Evolutionary conservation across 2,888 invertebrate species (phyloP), one percentile per base, ranked within the genome.

Genomic region (Leucania comma): DNA sequence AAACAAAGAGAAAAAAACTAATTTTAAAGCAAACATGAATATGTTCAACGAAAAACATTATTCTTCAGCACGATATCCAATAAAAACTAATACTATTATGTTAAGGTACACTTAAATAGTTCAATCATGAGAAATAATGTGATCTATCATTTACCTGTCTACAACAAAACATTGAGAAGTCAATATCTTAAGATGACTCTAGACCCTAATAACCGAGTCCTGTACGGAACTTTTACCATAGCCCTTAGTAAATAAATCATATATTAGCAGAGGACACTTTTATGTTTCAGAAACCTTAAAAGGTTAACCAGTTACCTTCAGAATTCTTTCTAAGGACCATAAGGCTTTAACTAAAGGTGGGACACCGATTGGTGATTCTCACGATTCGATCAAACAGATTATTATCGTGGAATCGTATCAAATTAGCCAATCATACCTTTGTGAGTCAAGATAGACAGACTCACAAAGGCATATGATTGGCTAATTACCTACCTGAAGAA

Each of bases 231-330:
- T 46, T 20, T 51, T 35, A 38, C 70, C 54, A 24, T 29, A 12
- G 32, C 14, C 51, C n/a, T 14, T 3, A 24, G 22, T 72, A 56
- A 48, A 42, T 73, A 72, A 56, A 62, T 73, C 56, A 72, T 63
- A 71, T 29, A 59, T 35, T 32, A 50, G 38, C 12, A 63, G 35
- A 22, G 20, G n/a, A 56, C 48, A 24, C n/a, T 56, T 42, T 56
- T 71, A 48, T 56, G 54, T 62, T 32, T 56, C 22, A 63, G 74
- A 63, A 42, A 24, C 50, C 20, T 63, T 74, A 59, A 35, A 51
- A 58, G 51, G 71, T 63, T 56, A 51, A 68, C 46, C 35, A 26
- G 60, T n/a, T 57, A 54, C 74, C 57, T 64, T 64, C 54, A 32
- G 42, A 32, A 50, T 57, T 57, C 35, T 64, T 65, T 35, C 42